Conservation (phyloP, 2,113 vertebrate species). For the Callionymus lyra region DNA sequence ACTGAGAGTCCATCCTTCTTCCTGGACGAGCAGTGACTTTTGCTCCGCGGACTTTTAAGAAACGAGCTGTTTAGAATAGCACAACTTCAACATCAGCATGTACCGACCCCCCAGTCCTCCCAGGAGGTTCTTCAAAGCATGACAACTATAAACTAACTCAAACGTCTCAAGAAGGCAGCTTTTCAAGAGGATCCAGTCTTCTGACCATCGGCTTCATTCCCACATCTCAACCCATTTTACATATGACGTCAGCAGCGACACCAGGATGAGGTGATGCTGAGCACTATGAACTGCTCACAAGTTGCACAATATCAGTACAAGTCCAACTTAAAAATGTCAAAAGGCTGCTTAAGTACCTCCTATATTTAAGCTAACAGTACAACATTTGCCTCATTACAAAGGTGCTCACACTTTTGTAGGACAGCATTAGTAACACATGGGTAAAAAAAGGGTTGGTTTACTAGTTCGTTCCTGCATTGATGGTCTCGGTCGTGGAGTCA, state of each 20-base stretch:
- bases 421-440: too few relatives aligned
- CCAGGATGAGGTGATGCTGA: constrained; percentile 26
- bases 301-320: too few relatives aligned
- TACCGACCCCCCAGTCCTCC: constrained; percentile 40
- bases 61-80: constrained; percentile 37
- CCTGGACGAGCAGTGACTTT: neutral
- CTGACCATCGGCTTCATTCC: constrained; percentile 40
- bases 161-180: constrained; percentile 54
- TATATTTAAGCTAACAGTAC: too few relatives aligned
- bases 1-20: constrained; percentile 6
- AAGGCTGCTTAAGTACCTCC: too few relatives aligned
- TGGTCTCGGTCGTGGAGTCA: too few relatives aligned
- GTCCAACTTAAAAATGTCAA: too few relatives aligned
- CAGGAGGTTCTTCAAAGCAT: constrained; percentile 43
- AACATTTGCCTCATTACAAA: too few relatives aligned
- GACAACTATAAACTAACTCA: constrained; percentile 71
- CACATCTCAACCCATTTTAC: constrained; percentile 44
- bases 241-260: constrained; percentile 48
- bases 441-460: too few relatives aligned
- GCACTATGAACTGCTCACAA: too few relatives aligned
- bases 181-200: constrained; percentile 40
- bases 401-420: too few relatives aligned
- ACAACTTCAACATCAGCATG: constrained; percentile 53
- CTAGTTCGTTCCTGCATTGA: too few relatives aligned
- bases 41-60: constrained; percentile 29